Percentiles rank a stretch among this genome's conserved stretches.
These are phyloP conservation scores for Columba janthina DNA, from an alignment of 2,113 vertebrate species.

Conservation along the genomic window DNA sequence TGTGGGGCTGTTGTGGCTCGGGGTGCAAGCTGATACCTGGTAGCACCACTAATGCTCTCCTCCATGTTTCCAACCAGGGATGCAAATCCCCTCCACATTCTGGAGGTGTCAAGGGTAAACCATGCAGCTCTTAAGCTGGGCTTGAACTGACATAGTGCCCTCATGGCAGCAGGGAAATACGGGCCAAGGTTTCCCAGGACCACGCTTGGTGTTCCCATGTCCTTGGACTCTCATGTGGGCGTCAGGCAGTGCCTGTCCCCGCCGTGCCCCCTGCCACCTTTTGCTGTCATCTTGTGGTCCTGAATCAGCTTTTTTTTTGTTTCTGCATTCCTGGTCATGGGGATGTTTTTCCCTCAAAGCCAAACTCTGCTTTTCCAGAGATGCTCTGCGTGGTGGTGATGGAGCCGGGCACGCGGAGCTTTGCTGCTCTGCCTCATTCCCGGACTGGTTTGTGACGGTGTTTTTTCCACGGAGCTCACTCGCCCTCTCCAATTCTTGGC, in stretches of 20 bases:
- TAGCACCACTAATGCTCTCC: neutral
- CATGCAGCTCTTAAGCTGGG: fast-evolving
- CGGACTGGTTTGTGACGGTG: neutral
- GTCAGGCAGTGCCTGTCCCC: neutral
- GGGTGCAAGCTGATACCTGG: neutral
- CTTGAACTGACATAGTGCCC: neutral
- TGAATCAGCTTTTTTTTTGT: neutral
- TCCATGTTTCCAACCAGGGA: fast-evolving
- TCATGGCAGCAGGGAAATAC: fast-evolving
- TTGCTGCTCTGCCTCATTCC: neutral
- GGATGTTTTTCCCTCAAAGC: neutral
- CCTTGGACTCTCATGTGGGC: neutral
- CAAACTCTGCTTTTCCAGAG: neutral
- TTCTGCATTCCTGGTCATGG: neutral
- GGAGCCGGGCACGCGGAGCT: neutral
- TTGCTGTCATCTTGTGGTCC: fast-evolving
- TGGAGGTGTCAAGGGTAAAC: neutral
- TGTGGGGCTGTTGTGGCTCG: fast-evolving
- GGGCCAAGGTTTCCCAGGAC: neutral
- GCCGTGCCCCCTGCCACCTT: neutral
- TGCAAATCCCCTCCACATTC: fast-evolving
- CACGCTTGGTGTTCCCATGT: neutral
- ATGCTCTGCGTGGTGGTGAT: neutral
- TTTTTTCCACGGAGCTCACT: constrained; percentile 11
- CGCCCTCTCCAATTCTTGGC: neutral